Percentiles rank a stretch among this genome's conserved stretches.
phyloP scores from a whole-genome alignment of 2,113 vertebrate genomes.

The Sigmodon hispidus region DNA sequence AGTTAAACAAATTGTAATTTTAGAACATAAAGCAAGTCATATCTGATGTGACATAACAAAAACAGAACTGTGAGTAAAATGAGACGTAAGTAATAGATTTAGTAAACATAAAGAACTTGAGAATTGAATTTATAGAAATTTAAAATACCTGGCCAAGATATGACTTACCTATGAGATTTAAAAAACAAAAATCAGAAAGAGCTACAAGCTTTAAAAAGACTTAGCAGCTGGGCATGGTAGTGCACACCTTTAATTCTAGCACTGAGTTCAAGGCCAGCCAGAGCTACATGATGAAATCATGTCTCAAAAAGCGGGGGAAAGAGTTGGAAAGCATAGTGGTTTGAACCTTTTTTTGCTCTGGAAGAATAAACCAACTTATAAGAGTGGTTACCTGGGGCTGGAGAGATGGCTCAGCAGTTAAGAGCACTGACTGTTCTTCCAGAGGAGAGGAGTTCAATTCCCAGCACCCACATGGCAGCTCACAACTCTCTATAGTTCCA shows the following conservation, averaged over 20 bases:
- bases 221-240: too few relatives aligned
- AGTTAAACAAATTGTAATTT: not conserved
- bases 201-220: not conserved
- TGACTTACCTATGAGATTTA: not conserved
- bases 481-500: too few relatives aligned
- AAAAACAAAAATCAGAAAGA: not conserved
- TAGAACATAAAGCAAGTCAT: not conserved
- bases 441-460: too few relatives aligned
- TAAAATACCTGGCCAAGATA: conserved; percentile 14
- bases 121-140: not conserved
- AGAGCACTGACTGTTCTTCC: too few relatives aligned
- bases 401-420: too few relatives aligned
- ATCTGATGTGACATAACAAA: not conserved
- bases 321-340: not conserved
- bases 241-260: not conserved
- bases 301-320: not conserved
- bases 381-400: not conserved
- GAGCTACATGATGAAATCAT: not conserved
- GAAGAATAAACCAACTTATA: not conserved
- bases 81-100: not conserved
- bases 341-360: not conserved
- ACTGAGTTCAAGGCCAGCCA: not conserved
- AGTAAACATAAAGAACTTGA: not conserved
- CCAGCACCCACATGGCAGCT: too few relatives aligned
- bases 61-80: not conserved